phyloP scores from a whole-genome alignment of 2,888 invertebrate genomes.

The Cerceris rybyensis region DNA sequence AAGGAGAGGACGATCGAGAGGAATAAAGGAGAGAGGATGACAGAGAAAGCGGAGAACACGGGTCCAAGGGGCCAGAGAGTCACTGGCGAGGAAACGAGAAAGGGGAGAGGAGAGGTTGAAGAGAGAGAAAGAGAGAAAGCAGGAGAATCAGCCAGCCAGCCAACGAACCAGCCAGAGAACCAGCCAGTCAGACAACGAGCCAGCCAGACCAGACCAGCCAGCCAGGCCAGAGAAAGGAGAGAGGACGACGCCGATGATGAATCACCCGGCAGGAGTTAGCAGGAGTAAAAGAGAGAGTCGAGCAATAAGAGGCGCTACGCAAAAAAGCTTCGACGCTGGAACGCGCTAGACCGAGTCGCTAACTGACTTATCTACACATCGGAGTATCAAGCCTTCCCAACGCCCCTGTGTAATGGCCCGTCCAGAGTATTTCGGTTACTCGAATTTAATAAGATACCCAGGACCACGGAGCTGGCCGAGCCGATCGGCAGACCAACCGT shows the following conservation, averaged over 20 bases:
- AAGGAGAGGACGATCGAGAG: conserved; percentile 29
- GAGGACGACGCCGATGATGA: conserved; percentile 77
- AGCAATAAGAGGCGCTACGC: conserved; percentile 71
- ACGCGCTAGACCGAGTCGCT: conserved; percentile 80
- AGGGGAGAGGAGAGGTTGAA: conserved; percentile 43
- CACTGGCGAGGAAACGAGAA: conserved; percentile 38
- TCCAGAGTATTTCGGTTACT: conserved; percentile 40
- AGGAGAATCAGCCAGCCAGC: conserved; percentile 25
- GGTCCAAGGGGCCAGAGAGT: conserved; percentile 55
- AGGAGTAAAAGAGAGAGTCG: conserved; percentile 64
- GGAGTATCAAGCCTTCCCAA: conserved; percentile 54
- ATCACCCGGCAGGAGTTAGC: conserved; percentile 71
- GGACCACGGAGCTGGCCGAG: neutral
- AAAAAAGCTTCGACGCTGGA: conserved; percentile 71
- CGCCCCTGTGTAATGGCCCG: conserved; percentile 47
- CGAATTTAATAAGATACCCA: conserved; percentile 6
- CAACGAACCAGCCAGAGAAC: conserved; percentile 56
- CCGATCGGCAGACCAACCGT: neutral
- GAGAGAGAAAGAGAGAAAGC: conserved; percentile 46
- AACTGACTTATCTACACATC: conserved; percentile 78
- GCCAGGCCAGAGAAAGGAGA: conserved; percentile 61
- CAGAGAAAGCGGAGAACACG: conserved; percentile 22
- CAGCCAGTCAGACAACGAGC: conserved; percentile 41
- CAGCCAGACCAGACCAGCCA: conserved; percentile 43
- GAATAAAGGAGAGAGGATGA: conserved; percentile 17